Evolutionary conservation across 2,113 vertebrate species (phyloP).

Genomic region (Mustela lutreola): DNA sequence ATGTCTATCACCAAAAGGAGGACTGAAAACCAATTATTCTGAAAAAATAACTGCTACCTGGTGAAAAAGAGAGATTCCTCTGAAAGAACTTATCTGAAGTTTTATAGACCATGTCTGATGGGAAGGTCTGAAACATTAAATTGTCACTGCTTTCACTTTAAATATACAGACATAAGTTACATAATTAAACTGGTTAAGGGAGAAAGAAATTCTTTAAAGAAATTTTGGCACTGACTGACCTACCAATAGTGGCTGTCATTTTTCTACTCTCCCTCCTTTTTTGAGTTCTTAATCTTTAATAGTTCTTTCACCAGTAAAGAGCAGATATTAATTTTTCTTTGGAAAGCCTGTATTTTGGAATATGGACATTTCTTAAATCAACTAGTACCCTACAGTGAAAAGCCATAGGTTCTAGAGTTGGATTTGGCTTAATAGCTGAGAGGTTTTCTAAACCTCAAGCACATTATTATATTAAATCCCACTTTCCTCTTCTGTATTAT

Average conservation of each 20-base stretch:
- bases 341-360: neutral
- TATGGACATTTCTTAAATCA: neutral
- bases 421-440: neutral
- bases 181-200: neutral
- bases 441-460: neutral
- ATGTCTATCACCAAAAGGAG: neutral
- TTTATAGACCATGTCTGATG: neutral
- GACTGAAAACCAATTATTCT: neutral
- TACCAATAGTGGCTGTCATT: neutral
- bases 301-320: slow-evolving; percentile 38
- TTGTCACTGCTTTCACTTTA: neutral
- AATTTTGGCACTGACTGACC: neutral
- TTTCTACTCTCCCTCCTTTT: neutral
- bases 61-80: neutral
- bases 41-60: neutral
- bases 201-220: slow-evolving; percentile 9
- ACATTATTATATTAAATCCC: neutral
- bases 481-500: neutral
- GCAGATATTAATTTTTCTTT: slow-evolving; percentile 17
- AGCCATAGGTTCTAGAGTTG: neutral
- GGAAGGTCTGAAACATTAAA: neutral
- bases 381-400: neutral
- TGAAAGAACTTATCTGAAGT: neutral
- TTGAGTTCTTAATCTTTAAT: neutral
- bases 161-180: neutral